These are phyloP conservation scores for Patiria miniata DNA, from an alignment of 35 echinoderm and acorn worm genomes.

Conservation along the genomic window DNA sequence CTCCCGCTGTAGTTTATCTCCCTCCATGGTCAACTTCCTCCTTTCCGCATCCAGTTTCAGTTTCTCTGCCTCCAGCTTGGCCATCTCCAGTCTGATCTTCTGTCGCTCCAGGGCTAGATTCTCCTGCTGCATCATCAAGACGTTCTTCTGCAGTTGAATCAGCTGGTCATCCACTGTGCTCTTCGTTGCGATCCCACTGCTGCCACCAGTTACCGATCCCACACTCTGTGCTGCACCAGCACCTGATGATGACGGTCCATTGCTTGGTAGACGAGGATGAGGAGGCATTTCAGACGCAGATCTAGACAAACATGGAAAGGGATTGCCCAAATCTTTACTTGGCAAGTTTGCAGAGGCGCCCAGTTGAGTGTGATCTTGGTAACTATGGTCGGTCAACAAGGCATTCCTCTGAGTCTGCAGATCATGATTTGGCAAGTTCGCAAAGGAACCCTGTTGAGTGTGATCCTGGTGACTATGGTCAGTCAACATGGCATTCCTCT, in stretches of 20 bases:
- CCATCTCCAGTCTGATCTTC: slow-evolving; percentile 31
- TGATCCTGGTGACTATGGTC: too few species aligned
- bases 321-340: too few species aligned
- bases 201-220: neutral
- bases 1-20: too few species aligned
- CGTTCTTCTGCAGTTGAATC: slow-evolving; percentile 16
- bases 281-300: neutral
- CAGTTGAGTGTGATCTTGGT: too few species aligned
- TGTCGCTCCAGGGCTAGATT: slow-evolving; percentile 28
- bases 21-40: neutral
- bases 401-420: too few species aligned
- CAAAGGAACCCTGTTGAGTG: too few species aligned
- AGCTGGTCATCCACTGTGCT: neutral
- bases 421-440: too few species aligned
- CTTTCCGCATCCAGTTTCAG: neutral
- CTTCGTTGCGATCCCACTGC: neutral
- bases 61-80: slow-evolving; percentile 33
- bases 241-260: neutral
- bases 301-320: neutral
- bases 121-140: slow-evolving; percentile 37
- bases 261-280: neutral
- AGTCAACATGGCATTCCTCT: too few species aligned
- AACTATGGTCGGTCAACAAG: too few species aligned
- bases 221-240: neutral
- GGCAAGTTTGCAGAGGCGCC: too few species aligned